These are phyloP conservation scores for Leptosomus discolor DNA, from an alignment of 2,113 vertebrate genomes.

Conservation along the genomic window DNA sequence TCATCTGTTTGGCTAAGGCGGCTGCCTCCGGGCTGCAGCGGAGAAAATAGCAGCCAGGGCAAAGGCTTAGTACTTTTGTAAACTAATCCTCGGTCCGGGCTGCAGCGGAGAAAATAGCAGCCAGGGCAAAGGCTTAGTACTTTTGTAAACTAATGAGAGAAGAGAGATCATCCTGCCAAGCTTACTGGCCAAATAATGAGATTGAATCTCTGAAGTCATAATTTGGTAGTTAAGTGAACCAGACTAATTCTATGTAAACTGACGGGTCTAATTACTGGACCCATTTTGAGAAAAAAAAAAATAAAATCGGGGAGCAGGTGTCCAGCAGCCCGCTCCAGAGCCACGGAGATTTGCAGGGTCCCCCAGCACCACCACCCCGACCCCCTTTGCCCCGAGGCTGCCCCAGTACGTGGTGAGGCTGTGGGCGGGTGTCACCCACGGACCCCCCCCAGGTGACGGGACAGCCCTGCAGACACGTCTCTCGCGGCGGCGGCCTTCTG, in stretches of 20 bases:
- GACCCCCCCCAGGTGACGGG: rapidly evolving
- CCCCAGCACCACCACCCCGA: neutral
- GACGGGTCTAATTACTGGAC: neutral
- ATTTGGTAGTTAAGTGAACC: neutral
- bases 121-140: neutral
- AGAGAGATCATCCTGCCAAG: neutral
- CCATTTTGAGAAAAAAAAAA: neutral
- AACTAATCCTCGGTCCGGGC: neutral
- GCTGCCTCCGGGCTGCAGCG: neutral
- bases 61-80: neutral
- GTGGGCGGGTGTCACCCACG: neutral
- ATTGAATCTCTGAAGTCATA: neutral
- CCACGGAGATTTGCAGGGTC: rapidly evolving
- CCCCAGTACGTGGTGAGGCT: rapidly evolving
- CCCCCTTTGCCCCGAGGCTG: neutral
- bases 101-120: neutral
- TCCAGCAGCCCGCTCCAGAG: neutral
- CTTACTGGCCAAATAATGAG: neutral
- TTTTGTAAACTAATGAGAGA: neutral
- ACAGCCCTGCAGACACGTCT: rapidly evolving
- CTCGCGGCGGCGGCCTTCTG: neutral
- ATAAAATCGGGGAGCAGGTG: rapidly evolving
- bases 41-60: neutral
- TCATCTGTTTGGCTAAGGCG: neutral
- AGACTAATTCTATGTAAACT: neutral